These are phyloP conservation scores for Quiscalus mexicanus DNA, from an alignment of 2,113 vertebrate genomes.

Conservation along the genomic window DNA sequence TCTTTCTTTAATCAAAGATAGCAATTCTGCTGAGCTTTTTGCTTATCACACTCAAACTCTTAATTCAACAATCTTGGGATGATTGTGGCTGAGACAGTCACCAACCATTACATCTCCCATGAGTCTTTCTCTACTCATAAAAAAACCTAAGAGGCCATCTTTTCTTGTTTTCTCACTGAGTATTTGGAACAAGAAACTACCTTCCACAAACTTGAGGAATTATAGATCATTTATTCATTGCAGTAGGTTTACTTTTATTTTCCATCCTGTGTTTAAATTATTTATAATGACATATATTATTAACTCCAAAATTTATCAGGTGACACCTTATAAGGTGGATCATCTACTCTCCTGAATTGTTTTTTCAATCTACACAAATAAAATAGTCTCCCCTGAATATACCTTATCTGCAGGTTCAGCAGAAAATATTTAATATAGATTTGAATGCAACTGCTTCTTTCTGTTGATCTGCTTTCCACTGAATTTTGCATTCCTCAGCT, in stretches of 20 bases:
- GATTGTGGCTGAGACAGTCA: too few species aligned
- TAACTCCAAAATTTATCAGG: slow-evolving; percentile 3
- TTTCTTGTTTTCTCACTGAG: not conserved
- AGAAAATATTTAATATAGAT: not conserved
- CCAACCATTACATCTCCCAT: not conserved
- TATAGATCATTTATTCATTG: not conserved
- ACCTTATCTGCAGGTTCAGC: not conserved
- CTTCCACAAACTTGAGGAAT: not conserved
- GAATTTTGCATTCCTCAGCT: not conserved
- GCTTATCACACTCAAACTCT: not conserved
- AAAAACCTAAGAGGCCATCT: not conserved
- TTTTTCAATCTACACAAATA: not conserved
- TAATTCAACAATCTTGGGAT: not conserved
- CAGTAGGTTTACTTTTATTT: slow-evolving; percentile 19
- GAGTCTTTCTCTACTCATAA: not conserved
- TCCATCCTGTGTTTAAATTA: not conserved
- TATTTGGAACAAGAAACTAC: not conserved
- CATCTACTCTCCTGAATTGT: not conserved
- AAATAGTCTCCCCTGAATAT: not conserved
- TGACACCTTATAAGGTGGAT: not conserved
- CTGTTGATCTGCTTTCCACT: not conserved
- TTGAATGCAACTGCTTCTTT: not conserved
- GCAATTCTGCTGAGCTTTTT: not conserved
- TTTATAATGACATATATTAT: not conserved
- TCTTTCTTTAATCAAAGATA: not conserved